Conservation (phyloP, 2,113 vertebrate species). For the Motacilla tschutschensis region DNA sequence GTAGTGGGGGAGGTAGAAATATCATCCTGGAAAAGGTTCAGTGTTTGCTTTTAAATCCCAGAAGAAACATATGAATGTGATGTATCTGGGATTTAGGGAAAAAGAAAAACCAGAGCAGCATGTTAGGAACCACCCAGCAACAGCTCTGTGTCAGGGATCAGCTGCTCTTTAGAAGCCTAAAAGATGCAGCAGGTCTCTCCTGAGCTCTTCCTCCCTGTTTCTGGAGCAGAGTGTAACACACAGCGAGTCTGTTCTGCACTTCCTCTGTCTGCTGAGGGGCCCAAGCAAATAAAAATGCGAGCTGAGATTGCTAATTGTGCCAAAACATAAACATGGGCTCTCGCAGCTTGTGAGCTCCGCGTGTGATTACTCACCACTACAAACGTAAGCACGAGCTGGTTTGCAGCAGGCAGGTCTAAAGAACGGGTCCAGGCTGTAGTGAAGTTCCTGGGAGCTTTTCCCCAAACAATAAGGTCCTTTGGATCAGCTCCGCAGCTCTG, state of each 20-base stretch:
- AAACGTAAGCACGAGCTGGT: background rate
- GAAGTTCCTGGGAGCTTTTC: background rate
- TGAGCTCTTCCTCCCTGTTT: background rate
- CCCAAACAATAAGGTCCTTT: background rate
- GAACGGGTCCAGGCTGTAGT: background rate
- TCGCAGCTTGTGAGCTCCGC: background rate
- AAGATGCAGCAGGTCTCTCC: constrained; percentile 15
- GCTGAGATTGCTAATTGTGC: constrained; percentile 17
- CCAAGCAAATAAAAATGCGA: constrained; percentile 1
- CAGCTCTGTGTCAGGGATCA: constrained; percentile 23
- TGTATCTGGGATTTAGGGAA: background rate
- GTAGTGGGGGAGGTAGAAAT: background rate
- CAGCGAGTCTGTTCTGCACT: background rate
- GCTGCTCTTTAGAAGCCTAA: constrained; percentile 36
- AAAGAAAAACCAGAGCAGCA: background rate
- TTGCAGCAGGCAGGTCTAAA: constrained; percentile 16
- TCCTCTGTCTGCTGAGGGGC: constrained; percentile 21
- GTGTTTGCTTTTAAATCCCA: constrained; percentile 42
- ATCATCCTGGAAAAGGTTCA: constrained; percentile 40
- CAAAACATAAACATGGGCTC: constrained; percentile 9
- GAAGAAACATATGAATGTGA: constrained; percentile 14
- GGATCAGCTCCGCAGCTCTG: background rate
- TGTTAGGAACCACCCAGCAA: constrained; percentile 25
- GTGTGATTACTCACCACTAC: constrained; percentile 47
- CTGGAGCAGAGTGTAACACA: background rate